These are phyloP conservation scores for Cremastinae sp. DNA, from an alignment of 2,888 invertebrate genomes.

Conservation along the genomic window DNA sequence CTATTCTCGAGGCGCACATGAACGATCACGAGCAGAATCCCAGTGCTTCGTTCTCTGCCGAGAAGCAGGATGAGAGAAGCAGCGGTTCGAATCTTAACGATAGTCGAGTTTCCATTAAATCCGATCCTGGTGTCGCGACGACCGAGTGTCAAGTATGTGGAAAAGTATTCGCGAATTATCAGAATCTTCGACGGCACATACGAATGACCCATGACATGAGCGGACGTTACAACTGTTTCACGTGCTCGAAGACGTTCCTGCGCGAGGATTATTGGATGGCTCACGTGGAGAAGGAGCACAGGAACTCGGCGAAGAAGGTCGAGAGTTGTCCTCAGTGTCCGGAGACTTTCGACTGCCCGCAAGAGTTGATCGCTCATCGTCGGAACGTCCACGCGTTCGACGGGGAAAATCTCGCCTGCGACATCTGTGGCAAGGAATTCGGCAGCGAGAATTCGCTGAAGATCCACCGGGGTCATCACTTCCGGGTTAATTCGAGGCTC, in stretches of 20 bases:
- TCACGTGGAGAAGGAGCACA: constrained; percentile 80
- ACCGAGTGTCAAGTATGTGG: constrained; percentile 83
- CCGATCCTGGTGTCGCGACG: constrained; percentile 64
- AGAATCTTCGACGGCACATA: constrained; percentile 75
- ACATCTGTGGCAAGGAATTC: constrained; percentile 85
- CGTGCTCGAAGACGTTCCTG: constrained; percentile 84
- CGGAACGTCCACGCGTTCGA: constrained; percentile 71
- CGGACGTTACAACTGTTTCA: constrained; percentile 83
- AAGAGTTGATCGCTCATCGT: constrained; percentile 72
- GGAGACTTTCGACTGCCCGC: constrained; percentile 68
- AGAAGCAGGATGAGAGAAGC: constrained; percentile 55
- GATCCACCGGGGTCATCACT: constrained; percentile 84
- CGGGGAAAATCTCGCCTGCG: too few relatives aligned
- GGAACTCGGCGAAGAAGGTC: background rate
- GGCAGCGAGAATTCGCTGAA: constrained; percentile 85
- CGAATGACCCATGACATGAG: constrained; percentile 72
- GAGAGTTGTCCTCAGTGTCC: constrained; percentile 66
- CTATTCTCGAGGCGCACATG: constrained; percentile 78
- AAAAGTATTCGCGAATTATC: constrained; percentile 81
- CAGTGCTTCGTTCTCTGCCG: constrained; percentile 68
- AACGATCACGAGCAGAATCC: constrained; percentile 74
- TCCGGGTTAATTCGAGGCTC: constrained; percentile 81
- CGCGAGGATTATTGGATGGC: constrained; percentile 84
- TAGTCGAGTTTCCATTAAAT: constrained; percentile 58
- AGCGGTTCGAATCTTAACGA: background rate